Conservation (phyloP, 2,113 vertebrate species). For the Hemichromis elongatus region DNA sequence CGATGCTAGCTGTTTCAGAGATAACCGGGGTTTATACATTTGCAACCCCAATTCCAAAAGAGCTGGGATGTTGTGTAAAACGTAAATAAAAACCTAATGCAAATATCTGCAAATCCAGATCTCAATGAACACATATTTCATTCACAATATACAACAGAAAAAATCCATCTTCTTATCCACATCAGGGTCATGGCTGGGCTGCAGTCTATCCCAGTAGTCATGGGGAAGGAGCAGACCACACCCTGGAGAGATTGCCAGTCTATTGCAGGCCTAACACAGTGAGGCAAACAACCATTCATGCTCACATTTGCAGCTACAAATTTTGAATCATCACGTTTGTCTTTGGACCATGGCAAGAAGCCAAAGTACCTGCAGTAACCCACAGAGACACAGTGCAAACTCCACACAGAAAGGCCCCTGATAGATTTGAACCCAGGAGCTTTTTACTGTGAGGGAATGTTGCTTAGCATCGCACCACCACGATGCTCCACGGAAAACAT, state of each 20-base stretch:
- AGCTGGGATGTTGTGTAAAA: neutral
- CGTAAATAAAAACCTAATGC: neutral
- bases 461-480: neutral
- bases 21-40: neutral
- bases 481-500: neutral
- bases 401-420: neutral
- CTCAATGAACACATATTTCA: neutral
- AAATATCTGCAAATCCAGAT: neutral
- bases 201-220: neutral
- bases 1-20: neutral
- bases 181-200: neutral
- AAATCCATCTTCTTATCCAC: neutral
- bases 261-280: neutral
- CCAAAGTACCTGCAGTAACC: neutral
- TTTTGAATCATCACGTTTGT: neutral
- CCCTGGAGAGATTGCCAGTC: neutral
- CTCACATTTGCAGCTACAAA: neutral
- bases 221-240: neutral
- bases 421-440: neutral
- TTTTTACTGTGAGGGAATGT: neutral
- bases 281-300: neutral
- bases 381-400: neutral
- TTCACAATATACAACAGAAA: neutral
- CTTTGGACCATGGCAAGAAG: neutral
- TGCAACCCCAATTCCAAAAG: neutral